Evolutionary conservation across 2,113 vertebrate species (phyloP).

Genomic region (Raja brachyura): DNA sequence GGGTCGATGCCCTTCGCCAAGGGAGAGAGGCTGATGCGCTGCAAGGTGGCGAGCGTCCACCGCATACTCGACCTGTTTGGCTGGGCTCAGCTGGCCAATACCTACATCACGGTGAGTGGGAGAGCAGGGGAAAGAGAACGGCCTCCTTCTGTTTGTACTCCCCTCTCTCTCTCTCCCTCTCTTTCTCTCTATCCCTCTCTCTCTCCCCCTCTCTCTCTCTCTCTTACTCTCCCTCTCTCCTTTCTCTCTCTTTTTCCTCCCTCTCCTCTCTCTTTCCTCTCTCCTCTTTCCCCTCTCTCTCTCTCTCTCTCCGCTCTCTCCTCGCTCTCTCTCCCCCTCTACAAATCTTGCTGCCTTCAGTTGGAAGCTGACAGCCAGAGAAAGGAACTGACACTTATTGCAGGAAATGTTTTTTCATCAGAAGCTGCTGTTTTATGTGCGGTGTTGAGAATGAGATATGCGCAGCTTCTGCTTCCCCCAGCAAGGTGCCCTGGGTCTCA

Average conservation of each 20-base stretch:
- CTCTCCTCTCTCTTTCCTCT: too few species aligned
- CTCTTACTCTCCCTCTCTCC: too few species aligned
- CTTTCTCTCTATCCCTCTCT: neutral
- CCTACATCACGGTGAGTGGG: constrained; percentile 73
- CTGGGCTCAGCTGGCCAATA: constrained; percentile 78
- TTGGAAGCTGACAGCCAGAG: neutral
- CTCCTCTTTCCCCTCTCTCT: neutral
- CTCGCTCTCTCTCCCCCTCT: too few species aligned
- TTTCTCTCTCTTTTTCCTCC: neutral
- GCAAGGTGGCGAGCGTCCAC: constrained; percentile 84
- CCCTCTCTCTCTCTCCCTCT: neutral
- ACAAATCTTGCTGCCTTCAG: neutral
- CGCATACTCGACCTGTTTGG: constrained; percentile 88
- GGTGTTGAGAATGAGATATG: neutral
- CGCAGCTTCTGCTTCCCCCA: too few species aligned
- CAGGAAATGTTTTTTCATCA: neutral
- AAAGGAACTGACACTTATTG: neutral
- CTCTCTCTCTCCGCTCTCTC: too few species aligned
- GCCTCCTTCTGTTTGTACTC: neutral
- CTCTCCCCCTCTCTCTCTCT: neutral
- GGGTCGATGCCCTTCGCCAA: constrained; percentile 76
- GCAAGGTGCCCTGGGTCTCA: too few species aligned
- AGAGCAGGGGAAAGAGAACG: neutral
- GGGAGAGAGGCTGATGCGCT: constrained; percentile 86
- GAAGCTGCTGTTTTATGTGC: neutral